Conservation (phyloP, 2,797 vertebrate species). For the Enteromius fasciolatus region DNA sequence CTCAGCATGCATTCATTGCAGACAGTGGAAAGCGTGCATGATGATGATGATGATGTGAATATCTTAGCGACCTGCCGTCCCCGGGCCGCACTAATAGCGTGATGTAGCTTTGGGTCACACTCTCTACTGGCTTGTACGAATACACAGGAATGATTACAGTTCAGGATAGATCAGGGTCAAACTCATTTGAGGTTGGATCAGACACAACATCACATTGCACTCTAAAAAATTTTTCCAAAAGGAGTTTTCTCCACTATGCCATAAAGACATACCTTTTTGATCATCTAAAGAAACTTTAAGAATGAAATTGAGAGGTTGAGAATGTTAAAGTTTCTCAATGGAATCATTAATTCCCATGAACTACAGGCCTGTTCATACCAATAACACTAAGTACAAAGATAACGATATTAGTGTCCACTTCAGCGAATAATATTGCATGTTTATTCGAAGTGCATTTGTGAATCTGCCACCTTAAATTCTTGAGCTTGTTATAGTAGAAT, state of each 20-base stretch:
- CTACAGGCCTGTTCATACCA: not conserved
- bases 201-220: not conserved
- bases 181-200: not conserved
- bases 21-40: slow-evolving; percentile 1
- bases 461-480: no score
- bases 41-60: slow-evolving; percentile 28
- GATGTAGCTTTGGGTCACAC: not conserved
- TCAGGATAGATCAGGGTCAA: slow-evolving; percentile 14
- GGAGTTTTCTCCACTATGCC: not conserved
- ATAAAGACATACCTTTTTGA: not conserved
- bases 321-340: not conserved
- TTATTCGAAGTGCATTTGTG: no score
- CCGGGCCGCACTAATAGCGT: slow-evolving; percentile 25
- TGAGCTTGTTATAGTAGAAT: no score
- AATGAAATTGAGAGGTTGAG: not conserved
- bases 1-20: not conserved
- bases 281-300: not conserved
- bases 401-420: no score
- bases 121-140: not conserved
- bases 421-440: no score
- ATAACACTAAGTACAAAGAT: no score
- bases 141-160: slow-evolving; percentile 4
- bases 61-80: slow-evolving; percentile 3
- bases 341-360: not conserved
- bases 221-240: not conserved